Conservation (phyloP, 37 sponge, comb jelly and placozoan species). For the Cliona cf. orientalis region DNA sequence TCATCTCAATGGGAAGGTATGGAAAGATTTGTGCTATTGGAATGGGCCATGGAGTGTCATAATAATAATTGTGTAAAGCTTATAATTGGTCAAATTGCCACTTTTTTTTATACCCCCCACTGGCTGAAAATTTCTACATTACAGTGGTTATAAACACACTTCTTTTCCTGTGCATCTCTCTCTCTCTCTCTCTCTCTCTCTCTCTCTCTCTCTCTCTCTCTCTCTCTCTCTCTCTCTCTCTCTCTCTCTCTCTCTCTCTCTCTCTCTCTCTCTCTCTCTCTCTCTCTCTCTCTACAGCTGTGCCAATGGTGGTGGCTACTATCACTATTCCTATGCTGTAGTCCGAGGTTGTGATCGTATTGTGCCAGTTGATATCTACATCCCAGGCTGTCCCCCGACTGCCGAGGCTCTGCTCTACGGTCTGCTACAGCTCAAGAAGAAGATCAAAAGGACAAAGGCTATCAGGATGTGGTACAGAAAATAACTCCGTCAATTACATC, state of each 20-base stretch:
- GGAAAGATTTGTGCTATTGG: neutral
- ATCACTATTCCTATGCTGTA: constrained; percentile 96
- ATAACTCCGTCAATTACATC: constrained; percentile 10
- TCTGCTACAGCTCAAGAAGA: constrained; percentile 95
- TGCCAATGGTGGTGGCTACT: constrained; percentile 94
- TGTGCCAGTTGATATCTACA: constrained; percentile 99
- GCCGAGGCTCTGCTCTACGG: constrained; percentile 98
- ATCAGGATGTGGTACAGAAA: constrained; percentile 90
- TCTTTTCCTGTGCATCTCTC: no score
- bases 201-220: no score
- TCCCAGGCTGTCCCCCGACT: constrained; percentile 98
- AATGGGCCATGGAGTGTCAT: neutral
- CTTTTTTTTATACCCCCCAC: no score
- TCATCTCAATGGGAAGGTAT: constrained; percentile 98
- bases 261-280: constrained; percentile 32
- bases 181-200: no score
- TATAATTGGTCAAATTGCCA: no score
- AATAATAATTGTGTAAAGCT: no score
- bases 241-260: constrained; percentile 37
- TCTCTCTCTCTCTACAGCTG: constrained; percentile 16
- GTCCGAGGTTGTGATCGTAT: constrained; percentile 97
- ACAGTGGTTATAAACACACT: no score
- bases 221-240: no score
- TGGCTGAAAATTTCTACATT: no score
- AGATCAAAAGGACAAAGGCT: constrained; percentile 79